Evolutionary conservation across 2,797 vertebrate genomes (phyloP).

Genomic region (Petrocephalus schoutedeni): DNA sequence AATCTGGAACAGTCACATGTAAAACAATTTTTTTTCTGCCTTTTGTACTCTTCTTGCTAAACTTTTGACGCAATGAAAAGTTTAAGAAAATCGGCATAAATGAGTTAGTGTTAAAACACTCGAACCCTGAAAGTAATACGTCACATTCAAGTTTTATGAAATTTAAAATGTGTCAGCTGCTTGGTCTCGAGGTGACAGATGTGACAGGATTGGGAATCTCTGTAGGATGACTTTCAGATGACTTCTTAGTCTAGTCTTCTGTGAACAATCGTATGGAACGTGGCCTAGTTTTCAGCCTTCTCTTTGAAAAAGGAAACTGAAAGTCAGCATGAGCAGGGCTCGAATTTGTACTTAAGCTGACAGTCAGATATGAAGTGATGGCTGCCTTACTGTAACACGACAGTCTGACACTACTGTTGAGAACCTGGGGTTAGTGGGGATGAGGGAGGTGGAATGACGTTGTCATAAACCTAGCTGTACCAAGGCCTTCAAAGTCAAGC

Average conservation of each 20-base stretch:
- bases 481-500: not conserved
- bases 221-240: conserved; percentile 7
- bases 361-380: conserved; percentile 22
- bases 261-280: not conserved
- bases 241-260: not conserved
- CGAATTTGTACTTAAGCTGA: conserved; percentile 9
- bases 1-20: not conserved
- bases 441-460: not conserved
- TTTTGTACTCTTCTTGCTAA: not conserved
- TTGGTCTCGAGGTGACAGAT: not conserved
- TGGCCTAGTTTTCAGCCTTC: not conserved
- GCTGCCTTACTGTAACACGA: conserved; percentile 5
- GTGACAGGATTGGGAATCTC: not conserved
- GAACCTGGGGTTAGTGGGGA: not conserved
- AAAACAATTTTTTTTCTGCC: not conserved
- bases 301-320: not conserved
- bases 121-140: not conserved
- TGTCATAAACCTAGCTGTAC: not conserved
- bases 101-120: not conserved
- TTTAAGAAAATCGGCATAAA: not conserved
- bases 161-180: conserved; percentile 6
- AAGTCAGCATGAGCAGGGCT: not conserved
- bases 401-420: not conserved
- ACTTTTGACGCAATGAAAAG: not conserved
- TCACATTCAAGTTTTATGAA: not conserved